Evolutionary conservation across 2,113 vertebrate genomes (phyloP).

Genomic region (Rhinolophus sinicus): DNA sequence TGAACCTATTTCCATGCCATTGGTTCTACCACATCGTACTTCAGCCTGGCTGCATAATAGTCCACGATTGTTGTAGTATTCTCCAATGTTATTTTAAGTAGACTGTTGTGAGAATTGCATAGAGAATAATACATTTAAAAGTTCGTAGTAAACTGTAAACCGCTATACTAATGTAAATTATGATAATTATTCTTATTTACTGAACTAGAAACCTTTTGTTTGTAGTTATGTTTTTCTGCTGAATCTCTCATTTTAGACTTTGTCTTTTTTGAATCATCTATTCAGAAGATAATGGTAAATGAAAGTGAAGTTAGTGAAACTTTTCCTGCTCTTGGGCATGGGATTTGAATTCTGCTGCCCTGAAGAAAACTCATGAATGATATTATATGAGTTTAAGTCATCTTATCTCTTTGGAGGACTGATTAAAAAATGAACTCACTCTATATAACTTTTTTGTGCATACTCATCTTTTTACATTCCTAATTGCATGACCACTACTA

Average conservation of each 20-base stretch:
- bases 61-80: background rate
- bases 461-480: background rate
- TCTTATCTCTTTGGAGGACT: background rate
- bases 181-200: conserved; percentile 20
- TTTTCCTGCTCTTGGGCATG: background rate
- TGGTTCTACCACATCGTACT: background rate
- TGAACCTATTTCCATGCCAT: background rate
- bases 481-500: background rate
- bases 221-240: background rate
- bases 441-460: background rate
- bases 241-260: background rate
- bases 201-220: conserved; percentile 28
- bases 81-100: background rate
- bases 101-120: background rate
- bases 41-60: background rate
- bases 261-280: background rate
- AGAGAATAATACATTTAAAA: background rate
- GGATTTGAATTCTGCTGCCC: conserved; percentile 14
- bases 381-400: background rate
- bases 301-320: background rate
- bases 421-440: background rate
- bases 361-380: background rate
- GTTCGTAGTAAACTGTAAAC: background rate
- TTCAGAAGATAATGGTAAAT: conserved; percentile 20
- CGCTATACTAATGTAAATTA: background rate